phyloP scores from a whole-genome alignment of 2,113 vertebrate species.

The Caranx melampygus region DNA sequence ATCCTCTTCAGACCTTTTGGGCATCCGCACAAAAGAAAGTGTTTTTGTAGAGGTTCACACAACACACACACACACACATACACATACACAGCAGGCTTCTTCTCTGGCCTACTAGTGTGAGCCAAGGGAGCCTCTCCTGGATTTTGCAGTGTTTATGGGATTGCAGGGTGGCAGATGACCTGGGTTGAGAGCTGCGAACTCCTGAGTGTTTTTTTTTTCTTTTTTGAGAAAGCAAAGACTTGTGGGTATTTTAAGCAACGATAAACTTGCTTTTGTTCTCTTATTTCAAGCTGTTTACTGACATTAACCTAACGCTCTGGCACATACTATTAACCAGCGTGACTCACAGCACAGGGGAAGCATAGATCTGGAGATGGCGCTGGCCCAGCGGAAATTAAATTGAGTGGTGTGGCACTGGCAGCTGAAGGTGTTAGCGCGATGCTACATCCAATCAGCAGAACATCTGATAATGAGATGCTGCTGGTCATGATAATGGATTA shows the following conservation, averaged over 20 bases:
- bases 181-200: neutral
- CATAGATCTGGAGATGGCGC: slow-evolving; percentile 40
- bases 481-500: slow-evolving; percentile 60
- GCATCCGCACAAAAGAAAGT: slow-evolving; percentile 40
- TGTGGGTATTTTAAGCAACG: slow-evolving; percentile 54
- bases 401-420: slow-evolving; percentile 52
- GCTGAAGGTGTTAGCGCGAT: slow-evolving; percentile 49
- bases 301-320: slow-evolving; percentile 54
- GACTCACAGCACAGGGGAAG: slow-evolving; percentile 36
- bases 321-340: slow-evolving; percentile 58
- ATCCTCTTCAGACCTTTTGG: slow-evolving; percentile 61
- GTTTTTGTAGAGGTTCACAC: slow-evolving; percentile 23
- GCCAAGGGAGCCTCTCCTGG: slow-evolving; percentile 28
- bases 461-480: slow-evolving; percentile 73
- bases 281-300: slow-evolving; percentile 65
- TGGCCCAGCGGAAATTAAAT: slow-evolving; percentile 37
- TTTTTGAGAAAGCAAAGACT: slow-evolving; percentile 17
- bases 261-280: slow-evolving; percentile 58
- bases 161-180: slow-evolving; percentile 21
- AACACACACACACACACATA: neutral
- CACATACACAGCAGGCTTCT: neutral
- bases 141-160: slow-evolving; percentile 38
- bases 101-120: neutral
- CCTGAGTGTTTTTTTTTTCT: slow-evolving; percentile 1
- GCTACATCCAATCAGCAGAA: slow-evolving; percentile 59